Conservation (phyloP, 2,888 invertebrate species). For the Callimorpha dominula region DNA sequence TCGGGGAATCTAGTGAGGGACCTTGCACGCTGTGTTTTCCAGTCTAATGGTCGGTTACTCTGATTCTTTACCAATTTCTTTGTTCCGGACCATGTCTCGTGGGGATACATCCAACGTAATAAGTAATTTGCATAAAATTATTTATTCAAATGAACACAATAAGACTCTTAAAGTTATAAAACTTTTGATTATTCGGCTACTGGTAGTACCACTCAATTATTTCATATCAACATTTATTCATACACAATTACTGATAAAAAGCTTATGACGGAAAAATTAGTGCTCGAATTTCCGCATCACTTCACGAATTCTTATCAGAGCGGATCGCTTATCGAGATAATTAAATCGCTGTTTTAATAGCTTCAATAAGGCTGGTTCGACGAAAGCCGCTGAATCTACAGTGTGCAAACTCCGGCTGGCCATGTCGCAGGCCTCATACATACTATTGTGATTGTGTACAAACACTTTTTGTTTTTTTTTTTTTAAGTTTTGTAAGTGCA, state of each 20-base stretch:
- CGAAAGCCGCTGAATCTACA: constrained; percentile 23
- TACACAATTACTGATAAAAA: constrained; percentile 8
- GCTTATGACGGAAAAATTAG: constrained; percentile 12
- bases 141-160: neutral
- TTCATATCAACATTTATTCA: neutral
- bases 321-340: constrained; percentile 13
- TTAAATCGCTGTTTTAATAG: constrained; percentile 48
- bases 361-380: constrained; percentile 10
- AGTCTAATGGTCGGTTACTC: too few relatives aligned
- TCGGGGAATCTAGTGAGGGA: too few relatives aligned
- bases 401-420: constrained; percentile 41
- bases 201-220: constrained; percentile 2
- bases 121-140: neutral
- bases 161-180: neutral
- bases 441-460: constrained; percentile 14
- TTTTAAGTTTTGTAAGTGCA: constrained; percentile 3
- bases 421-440: constrained; percentile 42
- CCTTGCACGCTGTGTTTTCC: too few relatives aligned
- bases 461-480: constrained; percentile 5
- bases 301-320: constrained; percentile 8
- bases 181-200: neutral
- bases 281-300: constrained; percentile 15
- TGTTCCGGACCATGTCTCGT: constrained; percentile 16
- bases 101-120: neutral
- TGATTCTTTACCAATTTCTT: too few relatives aligned